Conservation (phyloP, 2,113 vertebrate species). For the Narcine bancroftii region DNA sequence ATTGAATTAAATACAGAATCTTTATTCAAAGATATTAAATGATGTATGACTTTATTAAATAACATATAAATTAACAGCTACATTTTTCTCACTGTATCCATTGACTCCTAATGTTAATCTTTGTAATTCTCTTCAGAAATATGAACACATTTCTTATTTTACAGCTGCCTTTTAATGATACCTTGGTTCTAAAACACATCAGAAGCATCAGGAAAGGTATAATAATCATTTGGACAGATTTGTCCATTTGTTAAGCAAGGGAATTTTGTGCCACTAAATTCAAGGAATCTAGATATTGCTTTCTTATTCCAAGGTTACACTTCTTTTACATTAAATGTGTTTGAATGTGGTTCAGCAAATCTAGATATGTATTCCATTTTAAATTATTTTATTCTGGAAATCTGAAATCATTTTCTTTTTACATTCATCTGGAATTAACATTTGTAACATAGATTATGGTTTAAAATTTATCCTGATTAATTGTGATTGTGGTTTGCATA, state of each 20-base stretch:
- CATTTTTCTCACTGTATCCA: background rate
- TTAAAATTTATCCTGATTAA: background rate
- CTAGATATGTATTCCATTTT: background rate
- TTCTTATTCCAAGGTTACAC: background rate
- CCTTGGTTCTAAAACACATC: background rate
- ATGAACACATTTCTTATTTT: background rate
- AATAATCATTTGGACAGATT: background rate
- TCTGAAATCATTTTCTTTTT: background rate
- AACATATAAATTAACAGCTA: background rate
- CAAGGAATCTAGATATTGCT: background rate
- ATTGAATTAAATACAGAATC: background rate
- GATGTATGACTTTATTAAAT: background rate
- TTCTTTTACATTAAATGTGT: background rate
- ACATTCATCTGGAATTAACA: background rate
- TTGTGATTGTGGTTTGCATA: background rate
- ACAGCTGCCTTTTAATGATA: background rate
- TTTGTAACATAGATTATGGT: background rate
- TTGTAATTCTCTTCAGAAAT: background rate
- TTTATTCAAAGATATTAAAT: background rate
- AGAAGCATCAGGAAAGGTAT: background rate
- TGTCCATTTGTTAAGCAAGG: background rate
- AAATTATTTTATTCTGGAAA: background rate
- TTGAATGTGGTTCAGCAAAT: background rate
- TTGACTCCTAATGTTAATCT: background rate
- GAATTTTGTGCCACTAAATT: background rate